Conservation (phyloP, 2,888 invertebrate genomes). For the Vesta saturnalis region DNA sequence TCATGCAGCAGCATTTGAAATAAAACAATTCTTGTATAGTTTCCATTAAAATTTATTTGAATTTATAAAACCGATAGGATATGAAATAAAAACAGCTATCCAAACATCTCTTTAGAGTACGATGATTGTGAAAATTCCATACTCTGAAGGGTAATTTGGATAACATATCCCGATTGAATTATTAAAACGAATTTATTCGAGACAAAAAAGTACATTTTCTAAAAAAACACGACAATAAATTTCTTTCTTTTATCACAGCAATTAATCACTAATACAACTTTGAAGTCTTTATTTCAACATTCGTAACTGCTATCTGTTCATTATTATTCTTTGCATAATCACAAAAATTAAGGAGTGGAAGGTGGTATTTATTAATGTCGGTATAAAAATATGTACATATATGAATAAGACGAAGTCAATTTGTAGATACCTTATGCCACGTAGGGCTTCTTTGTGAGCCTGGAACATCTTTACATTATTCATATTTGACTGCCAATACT, state of each 20-base stretch:
- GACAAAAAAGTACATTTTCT: slow-evolving; percentile 50
- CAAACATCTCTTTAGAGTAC: slow-evolving; percentile 32
- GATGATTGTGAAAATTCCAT: slow-evolving; percentile 24
- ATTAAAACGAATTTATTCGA: slow-evolving; percentile 59
- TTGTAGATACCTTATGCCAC: slow-evolving; percentile 91
- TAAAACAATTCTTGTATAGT: slow-evolving; percentile 32
- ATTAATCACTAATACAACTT: slow-evolving; percentile 38
- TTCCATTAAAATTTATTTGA: slow-evolving; percentile 18
- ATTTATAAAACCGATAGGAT: slow-evolving; percentile 28
- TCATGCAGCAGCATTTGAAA: slow-evolving; percentile 21
- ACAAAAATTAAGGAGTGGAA: slow-evolving; percentile 45
- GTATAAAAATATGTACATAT: slow-evolving; percentile 56
- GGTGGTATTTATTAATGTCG: slow-evolving; percentile 59
- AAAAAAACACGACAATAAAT: slow-evolving; percentile 52
- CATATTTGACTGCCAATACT: slow-evolving; percentile 99
- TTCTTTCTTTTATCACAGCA: slow-evolving; percentile 50
- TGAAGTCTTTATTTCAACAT: slow-evolving; percentile 32
- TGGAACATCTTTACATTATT: slow-evolving; percentile 99
- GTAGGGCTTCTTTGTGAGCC: slow-evolving; percentile 99
- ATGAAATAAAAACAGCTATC: slow-evolving; percentile 53
- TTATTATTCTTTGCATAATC: slow-evolving; percentile 21
- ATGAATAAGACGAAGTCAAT: slow-evolving; percentile 59
- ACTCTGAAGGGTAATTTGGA: slow-evolving; percentile 58
- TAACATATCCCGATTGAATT: slow-evolving; percentile 49
- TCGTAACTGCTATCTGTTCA: slow-evolving; percentile 27